These are phyloP conservation scores for Dasyornis broadbenti DNA, from an alignment of 2,113 vertebrate genomes.

Conservation along the genomic window DNA sequence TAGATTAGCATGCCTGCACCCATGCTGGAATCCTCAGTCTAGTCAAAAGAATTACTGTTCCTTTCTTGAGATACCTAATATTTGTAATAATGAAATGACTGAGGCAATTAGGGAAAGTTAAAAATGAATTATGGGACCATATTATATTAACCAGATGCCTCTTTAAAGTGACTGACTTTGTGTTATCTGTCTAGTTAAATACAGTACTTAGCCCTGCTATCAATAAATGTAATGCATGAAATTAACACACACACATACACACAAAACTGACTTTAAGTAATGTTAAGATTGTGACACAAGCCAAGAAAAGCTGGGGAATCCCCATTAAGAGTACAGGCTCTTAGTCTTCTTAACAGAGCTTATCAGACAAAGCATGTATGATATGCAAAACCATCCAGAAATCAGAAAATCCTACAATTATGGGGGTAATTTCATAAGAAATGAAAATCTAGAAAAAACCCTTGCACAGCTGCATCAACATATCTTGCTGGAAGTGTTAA, in stretches of 20 bases:
- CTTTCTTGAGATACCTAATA: conserved; percentile 91
- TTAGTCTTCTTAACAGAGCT: neutral
- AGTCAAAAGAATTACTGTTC: conserved; percentile 89
- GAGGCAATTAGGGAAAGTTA: conserved; percentile 92
- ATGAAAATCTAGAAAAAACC: neutral
- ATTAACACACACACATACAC: neutral
- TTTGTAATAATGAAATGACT: conserved; percentile 96
- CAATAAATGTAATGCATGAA: conserved; percentile 64
- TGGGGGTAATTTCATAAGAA: neutral
- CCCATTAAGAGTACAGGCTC: neutral
- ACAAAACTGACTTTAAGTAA: conserved; percentile 35
- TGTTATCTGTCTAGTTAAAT: conserved; percentile 79
- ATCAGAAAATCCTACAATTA: neutral
- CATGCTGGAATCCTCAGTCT: conserved; percentile 85
- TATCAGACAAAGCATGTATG: neutral
- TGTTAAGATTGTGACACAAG: conserved; percentile 43
- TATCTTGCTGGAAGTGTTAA: neutral
- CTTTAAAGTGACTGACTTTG: conserved; percentile 71
- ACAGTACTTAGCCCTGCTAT: conserved; percentile 68
- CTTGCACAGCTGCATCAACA: neutral
- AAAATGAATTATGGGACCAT: conserved; percentile 92
- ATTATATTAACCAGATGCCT: conserved; percentile 90
- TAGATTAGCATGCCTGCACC: conserved; percentile 96
- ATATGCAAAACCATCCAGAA: rapidly evolving
- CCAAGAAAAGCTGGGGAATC: neutral